Conservation (phyloP, 2,888 invertebrate species). For the Pristionchus entomophagus region DNA sequence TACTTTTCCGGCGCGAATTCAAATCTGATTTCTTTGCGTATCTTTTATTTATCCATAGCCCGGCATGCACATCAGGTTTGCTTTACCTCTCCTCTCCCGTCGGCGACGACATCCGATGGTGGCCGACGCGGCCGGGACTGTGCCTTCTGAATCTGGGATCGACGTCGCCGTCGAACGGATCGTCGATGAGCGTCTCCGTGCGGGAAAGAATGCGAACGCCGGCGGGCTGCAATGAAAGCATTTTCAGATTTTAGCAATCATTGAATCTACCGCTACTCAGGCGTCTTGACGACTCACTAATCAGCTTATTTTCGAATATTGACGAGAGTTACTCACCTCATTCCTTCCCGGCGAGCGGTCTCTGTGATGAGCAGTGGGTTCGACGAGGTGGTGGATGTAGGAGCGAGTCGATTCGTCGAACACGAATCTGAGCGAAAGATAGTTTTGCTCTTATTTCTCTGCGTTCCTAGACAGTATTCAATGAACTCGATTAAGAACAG, state of each 20-base stretch:
- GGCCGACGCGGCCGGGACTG: conserved; percentile 19
- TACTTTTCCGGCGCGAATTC: no score
- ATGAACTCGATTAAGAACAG: no score
- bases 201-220: conserved; percentile 18
- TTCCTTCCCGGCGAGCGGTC: not conserved
- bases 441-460: no score
- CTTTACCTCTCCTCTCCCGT: conserved; percentile 34
- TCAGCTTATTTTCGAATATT: no score
- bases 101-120: conserved; percentile 38
- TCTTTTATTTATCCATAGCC: no score
- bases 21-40: no score
- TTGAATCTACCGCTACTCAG: no score
- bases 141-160: not conserved
- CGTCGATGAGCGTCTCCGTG: conserved; percentile 43
- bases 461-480: no score
- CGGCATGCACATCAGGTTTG: no score
- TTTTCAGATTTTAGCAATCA: no score
- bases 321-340: no score
- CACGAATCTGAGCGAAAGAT: conserved; percentile 26
- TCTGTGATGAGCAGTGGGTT: not conserved
- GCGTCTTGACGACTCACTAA: no score
- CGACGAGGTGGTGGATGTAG: conserved; percentile 33
- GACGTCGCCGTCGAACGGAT: conserved; percentile 5
- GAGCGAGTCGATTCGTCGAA: conserved; percentile 35
- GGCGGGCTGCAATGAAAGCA: not conserved